Conservation (phyloP, 1,140 invertebrate species). For the Tribolium madens region DNA sequence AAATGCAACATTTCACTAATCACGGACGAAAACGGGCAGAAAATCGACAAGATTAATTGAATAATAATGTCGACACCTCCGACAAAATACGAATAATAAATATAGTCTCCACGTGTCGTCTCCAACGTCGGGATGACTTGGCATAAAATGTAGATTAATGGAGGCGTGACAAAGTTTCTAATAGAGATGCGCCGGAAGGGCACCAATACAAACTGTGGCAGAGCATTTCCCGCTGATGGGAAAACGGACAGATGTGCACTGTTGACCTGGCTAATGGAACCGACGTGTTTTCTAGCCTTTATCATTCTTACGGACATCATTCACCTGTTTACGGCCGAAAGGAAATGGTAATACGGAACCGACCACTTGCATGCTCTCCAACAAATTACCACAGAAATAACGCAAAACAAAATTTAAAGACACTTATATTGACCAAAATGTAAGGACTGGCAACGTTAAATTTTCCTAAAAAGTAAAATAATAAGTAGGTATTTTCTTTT, state of each 20-base stretch:
- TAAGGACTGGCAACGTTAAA: too few species aligned
- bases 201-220: constrained; percentile 47
- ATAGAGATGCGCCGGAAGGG: constrained; percentile 52
- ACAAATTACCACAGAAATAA: background rate
- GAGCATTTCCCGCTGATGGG: constrained; percentile 41
- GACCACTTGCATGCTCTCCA: constrained; percentile 2
- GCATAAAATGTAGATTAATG: constrained; percentile 59
- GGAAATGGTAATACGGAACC: constrained; percentile 40
- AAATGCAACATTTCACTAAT: background rate
- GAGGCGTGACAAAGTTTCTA: constrained; percentile 56
- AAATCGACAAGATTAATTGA: constrained; percentile 28
- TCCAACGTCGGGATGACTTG: constrained; percentile 48
- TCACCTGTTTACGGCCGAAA: constrained; percentile 38
- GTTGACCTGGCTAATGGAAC: constrained; percentile 60
- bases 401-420: background rate
- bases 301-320: constrained; percentile 43
- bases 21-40: background rate
- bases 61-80: constrained; percentile 36
- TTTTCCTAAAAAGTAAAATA: too few species aligned
- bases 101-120: constrained; percentile 51
- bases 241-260: constrained; percentile 54
- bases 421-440: too few species aligned
- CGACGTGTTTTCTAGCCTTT: constrained; percentile 46
- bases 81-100: constrained; percentile 44
- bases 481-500: too few species aligned